Conservation (phyloP, 2,888 invertebrate species). For the Empis livida region DNA sequence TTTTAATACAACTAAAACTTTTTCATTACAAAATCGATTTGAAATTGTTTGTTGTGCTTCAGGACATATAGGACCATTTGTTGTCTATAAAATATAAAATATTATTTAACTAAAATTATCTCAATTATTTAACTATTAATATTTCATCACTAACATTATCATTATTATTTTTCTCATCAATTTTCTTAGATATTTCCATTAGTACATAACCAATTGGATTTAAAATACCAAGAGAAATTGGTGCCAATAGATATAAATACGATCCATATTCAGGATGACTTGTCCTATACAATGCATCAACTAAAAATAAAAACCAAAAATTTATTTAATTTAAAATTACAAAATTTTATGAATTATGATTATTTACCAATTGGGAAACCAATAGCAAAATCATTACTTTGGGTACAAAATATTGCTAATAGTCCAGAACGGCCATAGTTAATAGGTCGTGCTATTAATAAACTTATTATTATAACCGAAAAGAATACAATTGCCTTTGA, state of each 20-base stretch:
- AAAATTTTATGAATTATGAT: too few species aligned
- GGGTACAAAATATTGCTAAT: constrained; percentile 89
- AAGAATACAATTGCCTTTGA: constrained; percentile 80
- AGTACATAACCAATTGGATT: constrained; percentile 86
- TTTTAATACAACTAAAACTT: constrained; percentile 29
- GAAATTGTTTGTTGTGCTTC: constrained; percentile 24
- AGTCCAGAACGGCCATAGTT: constrained; percentile 78
- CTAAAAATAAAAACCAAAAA: constrained; percentile 37
- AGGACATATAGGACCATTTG: constrained; percentile 24
- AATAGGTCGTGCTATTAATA: constrained; percentile 66
- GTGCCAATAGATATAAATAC: constrained; percentile 87
- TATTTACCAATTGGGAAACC: constrained; percentile 78
- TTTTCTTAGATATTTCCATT: constrained; percentile 60
- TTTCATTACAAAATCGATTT: constrained; percentile 24
- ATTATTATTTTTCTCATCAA: constrained; percentile 14
- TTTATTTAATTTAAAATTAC: background rate
- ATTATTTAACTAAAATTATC: background rate
- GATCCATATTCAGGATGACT: constrained; percentile 81
- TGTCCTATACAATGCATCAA: constrained; percentile 70
- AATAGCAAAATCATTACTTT: constrained; percentile 95
- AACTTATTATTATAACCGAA: constrained; percentile 59
- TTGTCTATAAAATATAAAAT: constrained; percentile 11
- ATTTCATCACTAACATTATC: background rate
- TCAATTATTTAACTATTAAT: background rate
- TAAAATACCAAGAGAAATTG: constrained; percentile 80